Evolutionary conservation across 2,888 invertebrate species (phyloP).

Genomic region (Sipha maydis): DNA sequence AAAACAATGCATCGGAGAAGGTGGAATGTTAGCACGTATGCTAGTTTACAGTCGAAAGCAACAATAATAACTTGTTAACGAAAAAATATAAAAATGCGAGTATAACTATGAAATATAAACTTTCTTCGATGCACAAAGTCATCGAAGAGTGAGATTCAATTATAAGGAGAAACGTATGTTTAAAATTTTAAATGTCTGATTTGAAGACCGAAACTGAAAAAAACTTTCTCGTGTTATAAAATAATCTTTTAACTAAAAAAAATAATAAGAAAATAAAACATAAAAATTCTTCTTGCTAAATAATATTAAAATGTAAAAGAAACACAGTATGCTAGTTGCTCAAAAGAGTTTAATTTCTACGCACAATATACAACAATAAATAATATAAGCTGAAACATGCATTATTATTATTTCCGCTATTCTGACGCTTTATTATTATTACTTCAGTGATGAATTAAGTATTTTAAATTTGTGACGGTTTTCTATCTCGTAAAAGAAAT

Average conservation of each 20-base stretch:
- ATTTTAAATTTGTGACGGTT: neutral
- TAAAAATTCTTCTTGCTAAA: neutral
- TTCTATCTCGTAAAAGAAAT: neutral
- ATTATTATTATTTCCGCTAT: neutral
- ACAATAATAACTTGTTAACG: slow-evolving; percentile 21
- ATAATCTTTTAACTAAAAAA: neutral
- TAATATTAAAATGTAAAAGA: neutral
- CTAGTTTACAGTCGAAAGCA: slow-evolving; percentile 5
- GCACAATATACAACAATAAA: neutral
- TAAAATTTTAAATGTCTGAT: slow-evolving; percentile 52
- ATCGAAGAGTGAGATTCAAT: slow-evolving; percentile 46
- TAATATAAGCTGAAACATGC: neutral
- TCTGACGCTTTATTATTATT: neutral
- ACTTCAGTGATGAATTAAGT: slow-evolving; percentile 5
- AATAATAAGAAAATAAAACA: neutral
- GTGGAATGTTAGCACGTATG: slow-evolving; percentile 17
- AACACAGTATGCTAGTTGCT: neutral
- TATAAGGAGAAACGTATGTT: slow-evolving; percentile 49
- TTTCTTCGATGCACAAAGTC: slow-evolving; percentile 25
- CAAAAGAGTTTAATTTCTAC: neutral
- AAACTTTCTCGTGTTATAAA: slow-evolving; percentile 1
- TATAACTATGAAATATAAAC: slow-evolving; percentile 41
- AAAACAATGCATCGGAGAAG: neutral
- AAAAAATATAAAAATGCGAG: slow-evolving; percentile 17
- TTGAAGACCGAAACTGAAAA: slow-evolving; percentile 51